Percentiles rank a stretch among this genome's conserved stretches.
Conservation (phyloP, 2,888 invertebrate genomes). For the Lasioglossum pauxillum region DNA sequence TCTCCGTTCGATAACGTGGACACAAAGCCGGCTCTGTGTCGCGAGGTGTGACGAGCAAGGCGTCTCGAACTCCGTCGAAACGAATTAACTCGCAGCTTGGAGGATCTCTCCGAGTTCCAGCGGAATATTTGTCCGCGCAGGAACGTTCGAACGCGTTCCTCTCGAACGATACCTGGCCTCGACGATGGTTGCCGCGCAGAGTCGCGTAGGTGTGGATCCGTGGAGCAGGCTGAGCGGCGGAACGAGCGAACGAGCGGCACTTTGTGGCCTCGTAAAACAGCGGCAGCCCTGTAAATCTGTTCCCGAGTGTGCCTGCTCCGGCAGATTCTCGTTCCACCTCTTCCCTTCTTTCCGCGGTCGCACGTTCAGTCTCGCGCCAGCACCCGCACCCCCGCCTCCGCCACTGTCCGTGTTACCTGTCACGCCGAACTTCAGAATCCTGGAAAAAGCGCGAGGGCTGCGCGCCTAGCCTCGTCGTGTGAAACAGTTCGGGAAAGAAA, state of each 20-base stretch:
- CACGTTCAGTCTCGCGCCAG: constrained; percentile 29
- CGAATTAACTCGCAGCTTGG: background rate
- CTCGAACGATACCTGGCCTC: constrained; percentile 38
- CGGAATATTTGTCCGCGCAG: background rate
- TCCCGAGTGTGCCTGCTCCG: constrained; percentile 80
- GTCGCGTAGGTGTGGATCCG: constrained; percentile 47
- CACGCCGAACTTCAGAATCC: background rate
- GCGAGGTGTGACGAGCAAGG: background rate
- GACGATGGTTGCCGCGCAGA: constrained; percentile 20
- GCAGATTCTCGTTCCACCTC: constrained; percentile 77
- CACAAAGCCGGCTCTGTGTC: constrained; percentile 67
- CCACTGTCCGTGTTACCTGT: constrained; percentile 38
- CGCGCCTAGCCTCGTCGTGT: background rate
- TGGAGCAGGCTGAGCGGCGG: constrained; percentile 9
- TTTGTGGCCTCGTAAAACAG: constrained; percentile 83
- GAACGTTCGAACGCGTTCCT: constrained; percentile 16
- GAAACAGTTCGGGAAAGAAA: background rate
- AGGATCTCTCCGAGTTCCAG: background rate
- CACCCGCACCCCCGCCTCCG: background rate
- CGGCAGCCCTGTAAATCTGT: constrained; percentile 83
- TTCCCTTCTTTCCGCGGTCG: constrained; percentile 50
- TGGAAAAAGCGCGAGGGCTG: background rate
- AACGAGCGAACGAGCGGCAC: constrained; percentile 76
- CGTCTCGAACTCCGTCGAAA: background rate
- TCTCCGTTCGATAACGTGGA: constrained; percentile 70